phyloP scores from a whole-genome alignment of 1,140 invertebrate species.

The Holotrichia oblita region DNA sequence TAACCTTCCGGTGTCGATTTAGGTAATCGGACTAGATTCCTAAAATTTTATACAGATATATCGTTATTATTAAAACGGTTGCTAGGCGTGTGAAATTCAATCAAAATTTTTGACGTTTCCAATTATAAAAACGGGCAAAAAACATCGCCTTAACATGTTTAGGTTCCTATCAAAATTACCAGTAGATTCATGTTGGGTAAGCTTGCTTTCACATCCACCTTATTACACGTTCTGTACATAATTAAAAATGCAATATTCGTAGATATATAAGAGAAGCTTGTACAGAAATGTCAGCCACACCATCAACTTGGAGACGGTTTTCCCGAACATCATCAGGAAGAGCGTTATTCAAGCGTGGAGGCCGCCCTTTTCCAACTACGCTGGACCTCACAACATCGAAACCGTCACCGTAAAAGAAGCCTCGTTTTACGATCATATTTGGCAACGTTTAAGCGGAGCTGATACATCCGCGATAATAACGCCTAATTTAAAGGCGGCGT shows the following conservation, averaged over 20 bases:
- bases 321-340: constrained; percentile 8
- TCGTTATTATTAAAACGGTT: neutral
- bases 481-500: too few species aligned
- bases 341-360: constrained; percentile 2
- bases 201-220: too few species aligned
- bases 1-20: constrained; percentile 69
- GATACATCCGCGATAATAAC: neutral
- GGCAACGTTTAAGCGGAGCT: neutral
- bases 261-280: neutral
- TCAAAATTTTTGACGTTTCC: neutral
- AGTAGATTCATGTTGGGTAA: constrained; percentile 17
- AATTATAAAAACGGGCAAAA: neutral
- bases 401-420: neutral
- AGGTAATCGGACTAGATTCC: constrained; percentile 63
- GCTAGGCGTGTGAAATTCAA: neutral
- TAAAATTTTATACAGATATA: constrained; percentile 54
- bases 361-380: neutral
- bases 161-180: constrained; percentile 15
- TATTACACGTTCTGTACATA: too few species aligned
- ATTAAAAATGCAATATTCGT: too few species aligned
- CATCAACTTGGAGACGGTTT: neutral
- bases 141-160: constrained; percentile 24
- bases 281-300: constrained; percentile 15
- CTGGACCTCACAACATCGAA: neutral
- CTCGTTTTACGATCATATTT: neutral